Conservation (phyloP, 1,140 invertebrate species). For the Scaptomyza pallida region DNA sequence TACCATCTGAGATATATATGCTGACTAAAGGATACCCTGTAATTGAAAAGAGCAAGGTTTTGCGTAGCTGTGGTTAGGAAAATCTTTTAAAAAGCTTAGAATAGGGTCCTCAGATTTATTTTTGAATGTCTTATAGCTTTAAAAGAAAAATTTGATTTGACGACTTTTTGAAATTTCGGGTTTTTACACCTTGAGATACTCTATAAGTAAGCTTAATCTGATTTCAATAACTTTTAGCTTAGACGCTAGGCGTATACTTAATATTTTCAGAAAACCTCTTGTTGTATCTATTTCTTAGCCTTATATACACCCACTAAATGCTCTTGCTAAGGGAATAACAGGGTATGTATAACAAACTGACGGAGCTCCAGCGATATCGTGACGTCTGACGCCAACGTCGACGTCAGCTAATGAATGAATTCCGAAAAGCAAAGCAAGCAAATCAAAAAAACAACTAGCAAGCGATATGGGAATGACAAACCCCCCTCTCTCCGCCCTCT, state of each 20-base stretch:
- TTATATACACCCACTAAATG: background rate
- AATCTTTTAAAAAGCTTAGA: no score
- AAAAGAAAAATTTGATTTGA: no score
- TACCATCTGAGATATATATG: background rate
- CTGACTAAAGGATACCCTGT: background rate
- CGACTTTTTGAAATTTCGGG: no score
- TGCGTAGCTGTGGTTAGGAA: no score
- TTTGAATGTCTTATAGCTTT: no score
- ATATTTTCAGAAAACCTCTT: background rate
- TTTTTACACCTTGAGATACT: no score
- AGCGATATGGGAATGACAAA: constrained; percentile 29
- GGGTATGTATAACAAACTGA: constrained; percentile 28
- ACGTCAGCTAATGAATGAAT: constrained; percentile 59
- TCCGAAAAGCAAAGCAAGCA: constrained; percentile 39
- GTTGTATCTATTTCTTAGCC: background rate
- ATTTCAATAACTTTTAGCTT: no score
- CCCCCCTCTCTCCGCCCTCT: no score
- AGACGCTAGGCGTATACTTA: no score
- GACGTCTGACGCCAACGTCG: constrained; percentile 45
- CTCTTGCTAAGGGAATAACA: background rate
- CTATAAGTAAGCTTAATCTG: no score
- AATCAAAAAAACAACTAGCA: constrained; percentile 36
- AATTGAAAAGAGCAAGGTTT: background rate
- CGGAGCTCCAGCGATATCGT: constrained; percentile 40
- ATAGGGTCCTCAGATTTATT: no score